phyloP scores from a whole-genome alignment of 2,888 invertebrate species.

The Epinotia nisella region DNA sequence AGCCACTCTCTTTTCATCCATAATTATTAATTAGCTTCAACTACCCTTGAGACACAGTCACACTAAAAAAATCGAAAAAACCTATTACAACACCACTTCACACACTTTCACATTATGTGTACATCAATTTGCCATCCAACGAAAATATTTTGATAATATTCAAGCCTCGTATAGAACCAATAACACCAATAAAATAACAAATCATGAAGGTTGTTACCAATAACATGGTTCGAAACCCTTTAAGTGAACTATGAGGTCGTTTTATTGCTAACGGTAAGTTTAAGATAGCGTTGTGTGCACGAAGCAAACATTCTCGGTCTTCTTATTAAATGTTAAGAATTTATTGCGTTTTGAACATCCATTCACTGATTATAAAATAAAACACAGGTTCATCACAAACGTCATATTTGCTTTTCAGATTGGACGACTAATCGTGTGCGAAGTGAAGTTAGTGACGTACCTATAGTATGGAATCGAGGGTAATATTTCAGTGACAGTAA shows the following conservation, averaged over 20 bases:
- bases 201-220: conserved; percentile 47
- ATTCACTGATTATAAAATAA: conserved; percentile 44
- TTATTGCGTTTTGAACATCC: conserved; percentile 43
- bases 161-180: conserved; percentile 33
- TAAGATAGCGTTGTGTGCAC: conserved; percentile 52
- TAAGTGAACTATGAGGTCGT: conserved; percentile 64
- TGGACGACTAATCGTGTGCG: conserved; percentile 40
- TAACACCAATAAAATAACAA: conserved; percentile 49
- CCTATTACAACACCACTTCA: conserved; percentile 45
- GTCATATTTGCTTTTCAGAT: conserved; percentile 43
- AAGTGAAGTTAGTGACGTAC: conserved; percentile 18
- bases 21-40: conserved; percentile 63
- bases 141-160: conserved; percentile 34
- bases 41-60: conserved; percentile 48
- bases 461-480: background rate
- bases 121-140: conserved; percentile 7
- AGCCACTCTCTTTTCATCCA: conserved; percentile 95
- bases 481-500: background rate
- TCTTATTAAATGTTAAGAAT: conserved; percentile 28
- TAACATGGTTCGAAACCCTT: conserved; percentile 66
- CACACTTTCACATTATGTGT: background rate
- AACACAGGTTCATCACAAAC: conserved; percentile 44
- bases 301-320: conserved; percentile 45
- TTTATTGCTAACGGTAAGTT: conserved; percentile 57
- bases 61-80: conserved; percentile 54